Base-by-base conservation (phyloP, 1,140 invertebrate genomes). In the Hetaerina americana region DNA sequence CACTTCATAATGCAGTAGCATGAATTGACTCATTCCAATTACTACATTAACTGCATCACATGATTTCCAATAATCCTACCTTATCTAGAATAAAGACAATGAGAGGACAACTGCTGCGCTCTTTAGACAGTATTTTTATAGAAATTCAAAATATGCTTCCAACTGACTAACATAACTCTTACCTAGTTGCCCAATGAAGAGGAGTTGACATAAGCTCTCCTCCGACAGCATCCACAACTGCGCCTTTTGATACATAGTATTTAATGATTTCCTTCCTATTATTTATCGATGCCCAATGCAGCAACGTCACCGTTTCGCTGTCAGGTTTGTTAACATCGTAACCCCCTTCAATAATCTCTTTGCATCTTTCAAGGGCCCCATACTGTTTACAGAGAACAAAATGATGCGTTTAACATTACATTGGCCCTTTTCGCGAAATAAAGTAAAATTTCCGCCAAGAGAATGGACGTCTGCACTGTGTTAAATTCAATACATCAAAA, bases 201-300 rank as follows among this genome's bases (percentile, higher is more conserved):
- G 97, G 96, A 5, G 97, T 98, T 0, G 97, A 95, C 75, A 91
- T 88, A 8, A 99, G 82, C 80, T 98, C 96, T 27, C 97, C 97
- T 68, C 97, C 97, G 72, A 98, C 86, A 0, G 93, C 93, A 84
- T 99, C 96, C 0, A 99, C 90, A 69, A 89, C 85, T 6, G 95
- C 95, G 66, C 93, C 95, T 80, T 93, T 93, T 29, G 87, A 86
- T 71, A 97, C 86, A 74, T 91, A 90, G 81, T 95, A 95, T 74
- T 90, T 89, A 66, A 97, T 94, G 77, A 98, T 94, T 77, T 97
- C 94, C 69, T 88, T 88, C 25, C 93, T 85, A 85, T 98, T 99
- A 81, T 99, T 99, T 76, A 99, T 99, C 22, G 97, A 92, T 24
- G 97, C 97, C 97, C 97, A 99, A 79, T 99, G 97, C 0, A 99